Evolutionary conservation across 92 coral and sea anemone genomes (phyloP), one percentile per base, ranked within the genome.

Genomic region (Metridium senile): DNA sequence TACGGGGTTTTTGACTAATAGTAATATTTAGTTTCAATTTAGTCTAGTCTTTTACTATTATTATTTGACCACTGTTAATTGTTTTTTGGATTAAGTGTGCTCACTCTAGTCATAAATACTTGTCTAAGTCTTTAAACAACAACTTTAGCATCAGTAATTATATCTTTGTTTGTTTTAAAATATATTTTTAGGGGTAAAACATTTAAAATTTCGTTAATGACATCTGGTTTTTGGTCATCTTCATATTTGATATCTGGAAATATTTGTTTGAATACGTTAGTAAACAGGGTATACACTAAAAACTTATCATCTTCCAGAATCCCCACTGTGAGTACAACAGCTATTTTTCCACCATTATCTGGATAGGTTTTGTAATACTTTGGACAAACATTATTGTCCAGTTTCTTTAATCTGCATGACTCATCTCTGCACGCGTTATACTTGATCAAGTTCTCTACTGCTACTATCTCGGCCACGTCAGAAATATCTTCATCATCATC

Each of bases 401-500:
- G 34, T 13, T 69, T 69, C 26, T 69, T 71, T 18, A 45, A 9
- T 53, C 76, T 71, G 64, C 76, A 71, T 17, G 65, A 2, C 7
- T 53, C 11, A 71, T 71, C 64, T 53, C 49, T 51, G 35, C 62
- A 70, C 46, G 74, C 61, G 19, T 2, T 18, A 31, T 71, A 71
- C 54, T 71, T 71, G 1, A 10, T 0, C 1, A 71, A 1, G 10
- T 27, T 19, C 22, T 52, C 43, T 0, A 71, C 33, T 1, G 76
- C 76, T 30, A 71, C 76, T 25, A 71, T 2, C 34, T 18, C 6
- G 46, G 76, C 76, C 16, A 2, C 20, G 4, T 71, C 76, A 2
- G 65, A 53, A 71, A 45, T 58, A 25, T 71, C 76, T 47, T 70
- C 30, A 25, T 68, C 75, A 17, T 70, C 75, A 43, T 49, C 75